Evolutionary conservation across 2,888 invertebrate species (phyloP), one percentile per base, ranked within the genome.

Genomic region (Seladonia tumulorum): DNA sequence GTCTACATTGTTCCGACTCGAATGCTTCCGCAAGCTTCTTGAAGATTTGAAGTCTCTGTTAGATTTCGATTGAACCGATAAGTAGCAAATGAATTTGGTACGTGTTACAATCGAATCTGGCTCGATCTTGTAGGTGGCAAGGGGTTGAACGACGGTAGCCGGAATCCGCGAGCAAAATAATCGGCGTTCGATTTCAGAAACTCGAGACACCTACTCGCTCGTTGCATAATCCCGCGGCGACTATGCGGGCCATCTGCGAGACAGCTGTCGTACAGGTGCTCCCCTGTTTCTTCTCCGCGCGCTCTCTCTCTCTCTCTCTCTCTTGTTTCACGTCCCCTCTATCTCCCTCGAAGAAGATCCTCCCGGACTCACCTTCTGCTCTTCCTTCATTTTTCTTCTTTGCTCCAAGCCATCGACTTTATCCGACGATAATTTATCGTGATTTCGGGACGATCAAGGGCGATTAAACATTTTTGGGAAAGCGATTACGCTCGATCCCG

Each of bases 341-440:
- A 68, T 82, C 60, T 81, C 53, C 53, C 47, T 78, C 47, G 53
- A 53, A n/a, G 25, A 16, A 35, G 53, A 84, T 84, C 70, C 88
- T 71, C 49, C 68, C 76, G 72, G 70, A 35, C 76, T 80, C 79
- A 79, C 76, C 79, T 79, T 81, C 80, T 22, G 72, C 76, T 78
- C 73, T 80, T 42, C 63, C 60, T 35, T 72, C 72, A 57, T 63
- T 49, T 39, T 47, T 57, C 79, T 47, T 57, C 79, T 57, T 74
- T 12, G 49, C 63, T 83, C 35, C 29, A 71, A 68, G 75, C 74
- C 76, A 70, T 81, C 86, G 88, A 92, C 90, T 92, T 92, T 90
- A 90, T 87, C 85, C 88, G 75, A 47, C 68, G 79, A 71, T 89
- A 92, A 93, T 93, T 92, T 93, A 93, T 91, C 90, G 87, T 70